Percentiles rank a stretch among this genome's conserved stretches.
These are phyloP conservation scores for Acrocephalus scirpaceus DNA, from an alignment of 2,797 vertebrate species.

Conservation along the genomic window DNA sequence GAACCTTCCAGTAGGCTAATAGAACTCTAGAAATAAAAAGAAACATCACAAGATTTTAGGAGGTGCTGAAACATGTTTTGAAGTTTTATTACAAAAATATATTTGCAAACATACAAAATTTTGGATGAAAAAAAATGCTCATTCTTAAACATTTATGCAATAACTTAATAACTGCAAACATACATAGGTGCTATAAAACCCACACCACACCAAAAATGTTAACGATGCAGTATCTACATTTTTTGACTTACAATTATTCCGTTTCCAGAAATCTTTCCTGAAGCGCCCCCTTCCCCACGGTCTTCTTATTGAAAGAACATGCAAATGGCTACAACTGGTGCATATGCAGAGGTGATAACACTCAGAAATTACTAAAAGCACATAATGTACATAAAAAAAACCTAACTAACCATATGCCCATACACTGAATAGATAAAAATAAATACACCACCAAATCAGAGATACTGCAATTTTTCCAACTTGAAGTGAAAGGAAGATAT, in stretches of 20 bases:
- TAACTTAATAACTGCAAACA: conserved; percentile 84
- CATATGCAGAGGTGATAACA: conserved; percentile 54
- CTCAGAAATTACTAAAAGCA: conserved; percentile 38
- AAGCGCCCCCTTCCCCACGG: conserved; percentile 2
- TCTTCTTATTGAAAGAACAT: conserved; percentile 41
- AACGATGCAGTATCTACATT: conserved; percentile 70
- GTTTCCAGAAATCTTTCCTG: conserved; percentile 42
- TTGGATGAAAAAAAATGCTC: conserved; percentile 81
- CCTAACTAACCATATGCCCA: conserved; percentile 42
- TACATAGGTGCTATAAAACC: conserved; percentile 79
- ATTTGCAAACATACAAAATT: conserved; percentile 85
- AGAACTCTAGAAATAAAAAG: conserved; percentile 41
- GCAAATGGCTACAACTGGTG: conserved; percentile 48
- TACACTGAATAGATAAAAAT: conserved; percentile 58
- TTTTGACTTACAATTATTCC: conserved; percentile 18
- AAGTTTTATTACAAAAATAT: conserved; percentile 86
- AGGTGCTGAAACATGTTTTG: conserved; percentile 80
- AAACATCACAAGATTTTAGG: conserved; percentile 36
- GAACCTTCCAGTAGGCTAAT: neutral
- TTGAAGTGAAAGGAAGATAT: conserved; percentile 65
- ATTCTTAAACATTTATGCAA: conserved; percentile 81
- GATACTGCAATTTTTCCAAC: conserved; percentile 55
- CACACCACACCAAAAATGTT: conserved; percentile 75
- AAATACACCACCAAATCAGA: conserved; percentile 63
- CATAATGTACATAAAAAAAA: neutral